Evolutionary conservation across 2,113 vertebrate genomes (phyloP).

Genomic region (Dasyprocta punctata): DNA sequence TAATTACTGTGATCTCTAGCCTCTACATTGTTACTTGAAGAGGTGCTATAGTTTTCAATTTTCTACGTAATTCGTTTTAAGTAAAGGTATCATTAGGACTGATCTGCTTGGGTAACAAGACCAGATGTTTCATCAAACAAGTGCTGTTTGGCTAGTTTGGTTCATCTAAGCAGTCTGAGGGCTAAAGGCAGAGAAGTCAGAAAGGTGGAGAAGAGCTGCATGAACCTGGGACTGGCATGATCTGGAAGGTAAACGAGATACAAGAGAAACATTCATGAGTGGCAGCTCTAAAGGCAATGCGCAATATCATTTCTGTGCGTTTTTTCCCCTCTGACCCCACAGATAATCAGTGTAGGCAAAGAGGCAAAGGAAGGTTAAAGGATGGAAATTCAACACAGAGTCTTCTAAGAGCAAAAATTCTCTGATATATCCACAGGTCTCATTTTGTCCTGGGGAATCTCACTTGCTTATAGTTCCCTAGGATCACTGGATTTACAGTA

Average conservation of each 20-base stretch:
- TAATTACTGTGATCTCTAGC: neutral
- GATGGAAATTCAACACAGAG: neutral
- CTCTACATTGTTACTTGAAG: neutral
- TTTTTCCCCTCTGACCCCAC: neutral
- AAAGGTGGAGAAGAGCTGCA: neutral
- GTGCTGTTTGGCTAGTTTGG: neutral
- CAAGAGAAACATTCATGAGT: neutral
- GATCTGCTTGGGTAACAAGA: neutral
- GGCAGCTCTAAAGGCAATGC: neutral
- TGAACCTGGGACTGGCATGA: neutral
- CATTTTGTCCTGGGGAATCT: neutral
- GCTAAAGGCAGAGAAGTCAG: neutral
- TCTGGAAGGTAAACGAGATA: neutral
- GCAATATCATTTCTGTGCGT: neutral
- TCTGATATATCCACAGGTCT: neutral
- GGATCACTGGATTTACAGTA: neutral
- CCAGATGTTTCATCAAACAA: neutral
- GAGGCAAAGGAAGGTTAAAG: neutral
- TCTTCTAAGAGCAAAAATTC: neutral
- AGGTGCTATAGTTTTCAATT: neutral
- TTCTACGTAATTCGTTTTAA: constrained; percentile 15
- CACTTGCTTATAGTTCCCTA: neutral
- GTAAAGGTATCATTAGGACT: neutral
- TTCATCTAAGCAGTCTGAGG: neutral
- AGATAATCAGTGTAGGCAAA: neutral